Evolutionary conservation across 2,888 invertebrate genomes (phyloP).

Genomic region (Caenorhabditis virilis): DNA sequence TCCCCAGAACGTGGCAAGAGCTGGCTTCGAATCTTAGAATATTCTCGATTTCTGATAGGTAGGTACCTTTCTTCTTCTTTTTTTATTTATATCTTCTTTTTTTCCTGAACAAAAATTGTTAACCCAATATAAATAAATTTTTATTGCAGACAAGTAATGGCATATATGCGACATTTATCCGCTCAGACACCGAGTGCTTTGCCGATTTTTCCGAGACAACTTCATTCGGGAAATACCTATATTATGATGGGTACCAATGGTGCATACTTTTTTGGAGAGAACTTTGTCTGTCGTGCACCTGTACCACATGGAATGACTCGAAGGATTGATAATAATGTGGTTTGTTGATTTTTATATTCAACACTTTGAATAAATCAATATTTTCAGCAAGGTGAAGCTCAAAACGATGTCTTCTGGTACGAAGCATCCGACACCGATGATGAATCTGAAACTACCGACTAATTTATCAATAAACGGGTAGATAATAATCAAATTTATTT

Average conservation of each 20-base stretch:
- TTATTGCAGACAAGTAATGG: constrained; percentile 29
- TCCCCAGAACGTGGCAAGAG: constrained; percentile 8
- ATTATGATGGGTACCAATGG: constrained; percentile 20
- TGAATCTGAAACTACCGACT: constrained; percentile 7
- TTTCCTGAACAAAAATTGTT: no score
- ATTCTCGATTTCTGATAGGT: constrained; percentile 21
- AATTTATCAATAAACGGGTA: background rate
- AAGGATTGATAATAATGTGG: no score
- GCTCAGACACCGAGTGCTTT: constrained; percentile 21
- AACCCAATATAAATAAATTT: background rate
- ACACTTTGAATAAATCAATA: no score
- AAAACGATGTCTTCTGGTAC: constrained; percentile 28
- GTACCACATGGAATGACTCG: constrained; percentile 9
- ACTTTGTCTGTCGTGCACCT: constrained; percentile 25
- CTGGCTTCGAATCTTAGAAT: constrained; percentile 11
- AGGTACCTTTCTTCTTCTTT: no score
- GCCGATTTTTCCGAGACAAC: constrained; percentile 29
- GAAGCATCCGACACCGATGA: constrained; percentile 39
- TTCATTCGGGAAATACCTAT: constrained; percentile 19
- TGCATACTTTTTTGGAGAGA: constrained; percentile 27
- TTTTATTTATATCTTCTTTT: no score
- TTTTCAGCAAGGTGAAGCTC: constrained; percentile 7
- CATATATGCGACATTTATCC: constrained; percentile 23
- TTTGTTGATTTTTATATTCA: no score
- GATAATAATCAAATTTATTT: background rate